phyloP scores from a whole-genome alignment of 1,140 invertebrate species.

The Epicauta chinensis region DNA sequence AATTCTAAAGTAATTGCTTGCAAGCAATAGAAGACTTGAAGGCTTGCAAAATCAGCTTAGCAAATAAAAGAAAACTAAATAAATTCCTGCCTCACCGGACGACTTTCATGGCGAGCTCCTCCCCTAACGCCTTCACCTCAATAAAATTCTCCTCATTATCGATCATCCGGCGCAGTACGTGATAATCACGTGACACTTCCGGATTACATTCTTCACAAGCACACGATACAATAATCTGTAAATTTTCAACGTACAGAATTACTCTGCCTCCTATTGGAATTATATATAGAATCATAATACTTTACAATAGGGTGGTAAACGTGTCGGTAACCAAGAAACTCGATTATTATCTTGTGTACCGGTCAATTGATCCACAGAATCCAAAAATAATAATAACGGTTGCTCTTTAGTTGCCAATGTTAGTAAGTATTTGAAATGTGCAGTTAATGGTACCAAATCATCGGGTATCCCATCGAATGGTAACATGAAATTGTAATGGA shows the following conservation, averaged over 20 bases:
- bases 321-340: conserved; percentile 92
- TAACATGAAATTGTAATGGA: conserved; percentile 83
- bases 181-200: conserved; percentile 78
- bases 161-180: conserved; percentile 82
- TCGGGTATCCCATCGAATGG: conserved; percentile 92
- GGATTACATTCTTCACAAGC: conserved; percentile 82
- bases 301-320: conserved; percentile 85
- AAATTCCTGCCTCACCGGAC: no score
- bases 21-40: no score
- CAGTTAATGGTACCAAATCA: conserved; percentile 90
- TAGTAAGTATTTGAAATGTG: conserved; percentile 91
- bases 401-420: conserved; percentile 74
- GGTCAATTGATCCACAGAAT: conserved; percentile 94
- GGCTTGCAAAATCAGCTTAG: no score
- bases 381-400: conserved; percentile 80
- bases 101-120: conserved; percentile 89
- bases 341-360: conserved; percentile 91
- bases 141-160: conserved; percentile 87
- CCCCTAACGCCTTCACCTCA: conserved; percentile 85
- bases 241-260: conserved; percentile 20
- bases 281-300: conserved; percentile 43
- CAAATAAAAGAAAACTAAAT: no score
- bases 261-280: neutral
- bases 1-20: no score
- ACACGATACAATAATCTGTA: conserved; percentile 82